Conservation (phyloP, 2,113 vertebrate genomes). For the Salvator merianae region DNA sequence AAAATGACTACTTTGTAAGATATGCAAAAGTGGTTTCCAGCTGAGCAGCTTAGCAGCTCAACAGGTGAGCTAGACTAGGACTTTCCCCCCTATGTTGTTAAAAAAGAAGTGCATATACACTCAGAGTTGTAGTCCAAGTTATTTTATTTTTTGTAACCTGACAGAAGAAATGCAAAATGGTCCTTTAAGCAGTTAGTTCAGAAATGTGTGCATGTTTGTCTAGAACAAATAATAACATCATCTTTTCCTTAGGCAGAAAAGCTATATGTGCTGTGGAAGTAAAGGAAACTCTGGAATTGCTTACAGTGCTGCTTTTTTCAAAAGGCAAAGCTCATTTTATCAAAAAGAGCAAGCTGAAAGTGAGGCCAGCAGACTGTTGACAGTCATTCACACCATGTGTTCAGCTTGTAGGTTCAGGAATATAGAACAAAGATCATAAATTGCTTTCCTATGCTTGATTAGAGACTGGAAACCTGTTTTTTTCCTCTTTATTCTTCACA, state of each 20-base stretch:
- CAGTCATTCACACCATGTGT: not conserved
- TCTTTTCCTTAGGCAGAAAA: conserved; percentile 2
- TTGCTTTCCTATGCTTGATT: not conserved
- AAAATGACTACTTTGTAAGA: conserved; percentile 55
- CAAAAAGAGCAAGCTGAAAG: not conserved
- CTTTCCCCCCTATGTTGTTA: conserved; percentile 23
- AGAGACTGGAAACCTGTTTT: not conserved
- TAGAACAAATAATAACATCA: not conserved
- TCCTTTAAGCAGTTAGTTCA: not conserved
- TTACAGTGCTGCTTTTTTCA: not conserved
- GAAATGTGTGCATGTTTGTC: not conserved
- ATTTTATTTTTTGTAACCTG: not conserved
- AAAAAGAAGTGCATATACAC: conserved; percentile 17
- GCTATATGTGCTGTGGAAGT: not conserved
- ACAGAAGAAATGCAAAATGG: not conserved
- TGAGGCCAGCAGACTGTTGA: not conserved
- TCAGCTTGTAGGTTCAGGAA: not conserved
- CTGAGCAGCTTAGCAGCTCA: conserved; percentile 46
- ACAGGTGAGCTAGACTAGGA: conserved; percentile 16
- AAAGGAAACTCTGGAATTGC: not conserved
- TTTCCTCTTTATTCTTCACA: not conserved
- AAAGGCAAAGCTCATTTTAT: not conserved
- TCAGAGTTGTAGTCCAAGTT: conserved; percentile 22
- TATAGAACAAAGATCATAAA: not conserved
- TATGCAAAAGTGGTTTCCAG: conserved; percentile 54